Conservation (phyloP, 2,888 invertebrate species). For the Xanthorhoe designata region DNA sequence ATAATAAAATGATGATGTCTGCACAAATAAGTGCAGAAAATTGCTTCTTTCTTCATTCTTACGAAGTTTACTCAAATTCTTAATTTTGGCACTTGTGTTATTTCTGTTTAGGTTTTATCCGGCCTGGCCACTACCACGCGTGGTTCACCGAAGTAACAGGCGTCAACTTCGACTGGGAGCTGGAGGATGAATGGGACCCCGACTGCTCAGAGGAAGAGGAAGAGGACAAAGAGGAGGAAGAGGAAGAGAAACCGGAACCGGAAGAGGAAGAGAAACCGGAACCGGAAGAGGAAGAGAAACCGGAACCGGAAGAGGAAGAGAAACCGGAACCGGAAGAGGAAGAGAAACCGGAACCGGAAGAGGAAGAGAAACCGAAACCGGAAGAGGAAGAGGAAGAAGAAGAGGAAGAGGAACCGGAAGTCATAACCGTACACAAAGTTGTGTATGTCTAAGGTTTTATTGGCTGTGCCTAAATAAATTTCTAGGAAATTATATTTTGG, state of each 20-base stretch:
- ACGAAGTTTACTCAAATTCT: too few relatives aligned
- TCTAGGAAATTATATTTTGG: neutral
- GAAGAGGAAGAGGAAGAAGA: too few relatives aligned
- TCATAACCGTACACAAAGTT: neutral
- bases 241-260: neutral
- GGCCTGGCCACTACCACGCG: conserved; percentile 63
- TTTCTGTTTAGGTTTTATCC: conserved; percentile 61
- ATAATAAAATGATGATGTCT: too few relatives aligned
- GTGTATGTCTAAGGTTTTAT: neutral
- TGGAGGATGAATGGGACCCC: neutral
- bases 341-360: neutral
- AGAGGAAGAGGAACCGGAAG: neutral
- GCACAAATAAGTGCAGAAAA: too few relatives aligned
- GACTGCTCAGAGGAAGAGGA: neutral
- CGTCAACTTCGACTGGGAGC: conserved; percentile 58
- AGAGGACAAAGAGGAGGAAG: neutral
- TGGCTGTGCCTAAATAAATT: neutral
- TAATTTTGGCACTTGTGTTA: too few relatives aligned
- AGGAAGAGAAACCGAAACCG: too few relatives aligned
- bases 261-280: too few relatives aligned
- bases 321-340: too few relatives aligned
- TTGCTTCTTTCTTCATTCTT: too few relatives aligned
- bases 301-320: neutral
- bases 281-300: too few relatives aligned
- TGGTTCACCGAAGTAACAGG: conserved; percentile 60